Evolutionary conservation across 1,140 invertebrate species (phyloP), one percentile per base, ranked within the genome.

Genomic region (Temnothorax curvispinosus): DNA sequence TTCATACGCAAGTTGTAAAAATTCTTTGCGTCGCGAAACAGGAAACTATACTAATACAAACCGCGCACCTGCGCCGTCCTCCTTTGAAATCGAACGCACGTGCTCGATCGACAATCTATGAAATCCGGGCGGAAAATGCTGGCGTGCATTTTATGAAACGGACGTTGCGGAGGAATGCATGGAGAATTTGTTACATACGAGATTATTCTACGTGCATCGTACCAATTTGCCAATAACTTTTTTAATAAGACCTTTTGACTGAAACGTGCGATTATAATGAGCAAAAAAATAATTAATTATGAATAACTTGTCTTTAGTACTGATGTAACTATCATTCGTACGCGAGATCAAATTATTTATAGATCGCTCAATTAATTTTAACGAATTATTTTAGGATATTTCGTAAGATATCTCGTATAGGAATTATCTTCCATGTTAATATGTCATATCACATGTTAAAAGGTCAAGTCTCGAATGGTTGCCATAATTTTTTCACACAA

Each of bases 1-100:
- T 81, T 81, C 64, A 71, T 71, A 71, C 35, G 64, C 56, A 81
- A 81, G 78, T 72, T 32, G 78, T 38, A 18, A 44, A 71, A 56
- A 81, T 81, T 81, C 65, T 58, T 72, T 13, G 78, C 64, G 18
- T 81, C 50, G 64, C 13, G 35, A 81, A 44, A 56, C 60, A 41
- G 41, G 3, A 18, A 56, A 54, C n/a, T 38, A 50, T 18, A 27
- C 27, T 27, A 27, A 27, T 64, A 15, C 8, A 15, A 1, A n/a
- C 18, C n/a, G 15, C 21, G 7, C 77, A 81, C 13, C 77, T 81
- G 77, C 77, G 35, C 50, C 15, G 60, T 4, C 2, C 9, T 15
- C 35, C n/a, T 54, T n/a, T 6, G 21, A 76, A 76, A 71, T 71
- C 50, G 65, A 54, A 41, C 38, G 50, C 65, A 78, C 58, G 75